Conservation (phyloP, 2,113 vertebrate species). For the Dipodomys ordii region DNA sequence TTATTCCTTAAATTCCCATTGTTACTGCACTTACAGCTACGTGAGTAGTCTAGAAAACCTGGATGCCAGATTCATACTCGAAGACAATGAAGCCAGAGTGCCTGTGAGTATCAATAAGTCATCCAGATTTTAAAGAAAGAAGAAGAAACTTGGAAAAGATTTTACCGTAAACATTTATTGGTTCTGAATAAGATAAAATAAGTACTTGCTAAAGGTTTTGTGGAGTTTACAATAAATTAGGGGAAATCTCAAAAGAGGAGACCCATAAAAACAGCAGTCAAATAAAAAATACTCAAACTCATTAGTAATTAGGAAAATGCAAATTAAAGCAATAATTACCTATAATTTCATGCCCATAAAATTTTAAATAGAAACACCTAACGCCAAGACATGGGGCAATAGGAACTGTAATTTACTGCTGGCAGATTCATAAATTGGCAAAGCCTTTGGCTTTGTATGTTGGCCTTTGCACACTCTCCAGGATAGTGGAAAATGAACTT, state of each 20-base stretch:
- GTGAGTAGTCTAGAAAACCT: not conserved
- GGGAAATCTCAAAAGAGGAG: not conserved
- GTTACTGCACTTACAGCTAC: not conserved
- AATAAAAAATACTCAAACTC: not conserved
- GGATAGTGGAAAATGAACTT: not conserved
- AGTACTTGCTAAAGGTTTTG: not conserved
- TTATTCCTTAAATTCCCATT: not conserved
- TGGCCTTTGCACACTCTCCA: not conserved
- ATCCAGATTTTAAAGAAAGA: not conserved
- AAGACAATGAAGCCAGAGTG: not conserved
- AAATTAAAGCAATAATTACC: constrained; percentile 63
- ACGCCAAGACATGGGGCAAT: not conserved
- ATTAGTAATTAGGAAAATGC: constrained; percentile 44
- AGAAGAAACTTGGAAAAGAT: not conserved
- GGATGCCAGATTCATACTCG: accelerated
- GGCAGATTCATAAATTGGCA: not conserved
- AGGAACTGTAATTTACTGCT: not conserved
- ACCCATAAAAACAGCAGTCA: not conserved
- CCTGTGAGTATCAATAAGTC: not conserved
- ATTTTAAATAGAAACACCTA: not conserved
- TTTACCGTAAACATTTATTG: not conserved
- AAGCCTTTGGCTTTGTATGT: not conserved
- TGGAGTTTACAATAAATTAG: not conserved
- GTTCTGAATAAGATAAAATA: not conserved
- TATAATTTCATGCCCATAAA: constrained; percentile 35